Conservation (phyloP, 2,797 vertebrate genomes). For the Fundulus diaphanus region DNA sequence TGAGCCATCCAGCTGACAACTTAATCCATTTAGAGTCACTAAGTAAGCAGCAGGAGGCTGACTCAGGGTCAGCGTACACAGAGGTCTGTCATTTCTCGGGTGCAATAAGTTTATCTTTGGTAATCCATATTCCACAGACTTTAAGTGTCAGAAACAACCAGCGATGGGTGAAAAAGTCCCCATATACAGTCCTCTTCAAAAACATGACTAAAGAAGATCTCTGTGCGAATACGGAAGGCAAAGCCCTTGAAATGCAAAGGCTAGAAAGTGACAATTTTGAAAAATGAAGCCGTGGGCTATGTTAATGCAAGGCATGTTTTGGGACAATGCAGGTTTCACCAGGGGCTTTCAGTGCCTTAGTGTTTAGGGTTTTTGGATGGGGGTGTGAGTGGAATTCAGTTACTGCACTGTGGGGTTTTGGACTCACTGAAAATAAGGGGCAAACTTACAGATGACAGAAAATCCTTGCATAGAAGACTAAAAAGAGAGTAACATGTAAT, state of each 20-base stretch:
- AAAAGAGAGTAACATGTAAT: too few relatives aligned
- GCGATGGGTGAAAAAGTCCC: slow-evolving; percentile 10
- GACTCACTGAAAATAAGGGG: background rate
- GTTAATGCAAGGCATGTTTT: slow-evolving; percentile 67
- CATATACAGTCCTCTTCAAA: background rate
- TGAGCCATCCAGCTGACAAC: slow-evolving; percentile 78
- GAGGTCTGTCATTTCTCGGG: slow-evolving; percentile 63
- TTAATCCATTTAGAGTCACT: slow-evolving; percentile 79
- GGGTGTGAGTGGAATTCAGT: slow-evolving; percentile 17
- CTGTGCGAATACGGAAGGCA: slow-evolving; percentile 24
- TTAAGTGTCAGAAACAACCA: slow-evolving; percentile 33
- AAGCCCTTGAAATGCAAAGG: slow-evolving; percentile 45
- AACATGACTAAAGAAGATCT: slow-evolving; percentile 3
- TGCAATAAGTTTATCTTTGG: slow-evolving; percentile 63
- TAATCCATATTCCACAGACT: slow-evolving; percentile 55
- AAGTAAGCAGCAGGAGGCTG: slow-evolving; percentile 73
- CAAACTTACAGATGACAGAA: background rate
- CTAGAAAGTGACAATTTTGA: slow-evolving; percentile 52
- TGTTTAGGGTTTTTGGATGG: slow-evolving; percentile 14
- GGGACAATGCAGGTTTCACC: slow-evolving; percentile 42
- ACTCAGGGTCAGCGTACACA: slow-evolving; percentile 66
- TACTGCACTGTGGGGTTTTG: background rate
- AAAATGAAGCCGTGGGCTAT: slow-evolving; percentile 56
- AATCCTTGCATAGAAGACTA: background rate
- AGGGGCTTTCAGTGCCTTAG: slow-evolving; percentile 37